Percentiles rank a stretch among this genome's conserved stretches.
Conservation (phyloP, 1,140 invertebrate species). For the Oedothorax gibbosus region DNA sequence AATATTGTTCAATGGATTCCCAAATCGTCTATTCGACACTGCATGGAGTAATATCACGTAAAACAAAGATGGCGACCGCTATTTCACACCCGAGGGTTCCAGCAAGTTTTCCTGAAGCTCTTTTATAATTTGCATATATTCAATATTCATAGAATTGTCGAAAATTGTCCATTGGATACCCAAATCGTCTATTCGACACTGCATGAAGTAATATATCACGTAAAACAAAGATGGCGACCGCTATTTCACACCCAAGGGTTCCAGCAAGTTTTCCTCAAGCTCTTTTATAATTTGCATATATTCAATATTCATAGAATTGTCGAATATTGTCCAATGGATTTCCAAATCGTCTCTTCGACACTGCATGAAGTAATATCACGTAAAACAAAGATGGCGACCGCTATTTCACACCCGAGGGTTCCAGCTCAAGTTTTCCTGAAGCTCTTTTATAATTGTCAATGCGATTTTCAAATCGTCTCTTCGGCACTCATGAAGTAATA, state of each 20-base stretch:
- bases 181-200: too few species aligned
- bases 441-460: slow-evolving; percentile 36
- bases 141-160: too few species aligned
- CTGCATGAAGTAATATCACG: not conserved
- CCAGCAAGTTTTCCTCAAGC: slow-evolving; percentile 34
- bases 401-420: not conserved
- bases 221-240: slow-evolving; percentile 11
- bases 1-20: too few species aligned
- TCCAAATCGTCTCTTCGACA: too few species aligned
- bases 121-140: too few species aligned
- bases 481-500: too few species aligned
- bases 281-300: too few species aligned
- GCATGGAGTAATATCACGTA: not conserved
- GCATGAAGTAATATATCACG: not conserved
- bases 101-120: slow-evolving; percentile 31
- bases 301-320: too few species aligned
- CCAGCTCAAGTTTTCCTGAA: slow-evolving; percentile 38
- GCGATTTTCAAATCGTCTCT: too few species aligned
- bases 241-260: not conserved
- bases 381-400: slow-evolving; percentile 11
- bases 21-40: too few species aligned
- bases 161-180: too few species aligned
- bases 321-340: too few species aligned
- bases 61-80: slow-evolving; percentile 14
- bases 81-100: not conserved